A percentile compares a stretch with the other conserved stretches of the same genome.
These are phyloP conservation scores for Apogon hyalosoma DNA, from an alignment of 2,797 vertebrate genomes.

Conservation along the genomic window DNA sequence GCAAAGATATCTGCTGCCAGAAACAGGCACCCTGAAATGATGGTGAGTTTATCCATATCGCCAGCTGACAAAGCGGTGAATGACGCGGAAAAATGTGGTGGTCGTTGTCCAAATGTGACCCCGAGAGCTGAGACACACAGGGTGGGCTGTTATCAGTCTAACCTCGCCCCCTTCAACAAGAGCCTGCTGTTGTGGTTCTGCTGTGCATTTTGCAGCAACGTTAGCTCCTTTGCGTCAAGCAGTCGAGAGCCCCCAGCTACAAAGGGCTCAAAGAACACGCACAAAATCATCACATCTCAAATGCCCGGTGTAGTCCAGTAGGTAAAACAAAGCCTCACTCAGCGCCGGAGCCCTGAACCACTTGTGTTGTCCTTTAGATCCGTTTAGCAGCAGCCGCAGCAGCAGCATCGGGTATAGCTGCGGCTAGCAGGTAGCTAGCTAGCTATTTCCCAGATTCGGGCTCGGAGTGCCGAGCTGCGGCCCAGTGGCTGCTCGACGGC, in stretches of 20 bases:
- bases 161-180: constrained; percentile 78
- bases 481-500: constrained; percentile 76
- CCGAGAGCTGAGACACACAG: constrained; percentile 47
- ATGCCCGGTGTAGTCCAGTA: constrained; percentile 33
- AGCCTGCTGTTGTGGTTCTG: constrained; percentile 65
- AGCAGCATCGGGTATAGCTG: constrained; percentile 76
- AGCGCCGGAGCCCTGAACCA: constrained; percentile 52
- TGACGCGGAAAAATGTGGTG: constrained; percentile 20
- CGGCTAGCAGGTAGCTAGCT: constrained; percentile 78
- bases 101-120: constrained; percentile 57
- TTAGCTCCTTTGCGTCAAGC: constrained; percentile 63
- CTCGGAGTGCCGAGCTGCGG: constrained; percentile 77
- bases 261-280: constrained; percentile 55
- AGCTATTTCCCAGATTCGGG: constrained; percentile 73
- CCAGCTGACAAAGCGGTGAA: constrained; percentile 42
- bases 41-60: constrained; percentile 98
- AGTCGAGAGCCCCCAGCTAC: constrained; percentile 61
- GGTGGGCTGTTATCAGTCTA: constrained; percentile 72
- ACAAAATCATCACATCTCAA: constrained; percentile 78
- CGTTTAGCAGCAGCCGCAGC: constrained; percentile 63
- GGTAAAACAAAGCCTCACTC: constrained; percentile 44
- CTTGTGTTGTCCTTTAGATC: constrained; percentile 63
- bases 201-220: constrained; percentile 75
- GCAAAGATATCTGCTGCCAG: constrained; percentile 99
- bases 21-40: constrained; percentile 99